phyloP scores from a whole-genome alignment of 1,140 invertebrate genomes.

The Acromyrmex charruanus region DNA sequence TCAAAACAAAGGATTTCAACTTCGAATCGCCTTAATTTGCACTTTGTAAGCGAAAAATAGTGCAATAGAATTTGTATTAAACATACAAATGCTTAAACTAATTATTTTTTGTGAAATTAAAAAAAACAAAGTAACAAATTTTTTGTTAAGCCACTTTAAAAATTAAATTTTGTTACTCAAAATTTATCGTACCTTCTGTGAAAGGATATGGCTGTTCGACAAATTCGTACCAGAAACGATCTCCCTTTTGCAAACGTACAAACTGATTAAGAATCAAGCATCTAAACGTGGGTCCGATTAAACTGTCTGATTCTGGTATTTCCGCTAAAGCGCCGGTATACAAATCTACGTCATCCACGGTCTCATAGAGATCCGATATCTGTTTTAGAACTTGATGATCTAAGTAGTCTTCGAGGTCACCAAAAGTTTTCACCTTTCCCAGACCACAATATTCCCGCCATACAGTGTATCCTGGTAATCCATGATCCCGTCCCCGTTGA shows the following conservation, averaged over 20 bases:
- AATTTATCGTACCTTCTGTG: slow-evolving; percentile 87
- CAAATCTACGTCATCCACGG: slow-evolving; percentile 94
- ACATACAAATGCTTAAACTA: not conserved
- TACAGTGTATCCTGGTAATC: slow-evolving; percentile 92
- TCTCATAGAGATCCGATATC: slow-evolving; percentile 90
- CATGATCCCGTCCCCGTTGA: slow-evolving; percentile 95
- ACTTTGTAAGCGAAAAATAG: not conserved
- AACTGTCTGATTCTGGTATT: slow-evolving; percentile 88
- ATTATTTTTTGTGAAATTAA: not conserved
- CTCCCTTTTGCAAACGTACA: slow-evolving; percentile 91
- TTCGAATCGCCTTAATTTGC: no score
- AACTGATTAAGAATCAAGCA: slow-evolving; percentile 97
- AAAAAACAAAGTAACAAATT: not conserved
- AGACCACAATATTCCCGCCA: slow-evolving; percentile 93
- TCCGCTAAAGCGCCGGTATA: slow-evolving; percentile 95
- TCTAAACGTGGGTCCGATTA: slow-evolving; percentile 94
- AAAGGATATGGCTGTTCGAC: slow-evolving; percentile 90
- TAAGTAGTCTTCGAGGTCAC: slow-evolving; percentile 90
- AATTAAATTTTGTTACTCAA: not conserved
- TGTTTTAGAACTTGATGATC: slow-evolving; percentile 88
- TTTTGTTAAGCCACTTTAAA: not conserved
- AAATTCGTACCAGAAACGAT: slow-evolving; percentile 96
- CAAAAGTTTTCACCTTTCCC: slow-evolving; percentile 89
- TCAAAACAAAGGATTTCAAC: not conserved
- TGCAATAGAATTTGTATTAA: not conserved